Conservation (phyloP, 2,888 invertebrate genomes). For the Drosophila fulvimacula region DNA sequence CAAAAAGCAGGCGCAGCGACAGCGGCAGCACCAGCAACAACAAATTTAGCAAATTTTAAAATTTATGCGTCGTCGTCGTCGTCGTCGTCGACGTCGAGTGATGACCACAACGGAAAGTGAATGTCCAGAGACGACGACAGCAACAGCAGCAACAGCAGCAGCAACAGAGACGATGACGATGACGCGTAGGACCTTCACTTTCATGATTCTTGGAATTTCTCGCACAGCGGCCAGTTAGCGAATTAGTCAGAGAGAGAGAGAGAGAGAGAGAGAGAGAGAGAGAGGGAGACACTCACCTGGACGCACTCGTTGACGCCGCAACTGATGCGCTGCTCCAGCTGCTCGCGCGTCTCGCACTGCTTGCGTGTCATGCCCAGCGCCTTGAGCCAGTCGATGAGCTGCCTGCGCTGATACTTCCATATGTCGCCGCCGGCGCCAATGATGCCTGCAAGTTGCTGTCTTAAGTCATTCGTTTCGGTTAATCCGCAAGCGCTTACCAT, state of each 20-base stretch:
- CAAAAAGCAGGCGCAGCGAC: slow-evolving; percentile 15
- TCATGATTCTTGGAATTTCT: slow-evolving; percentile 65
- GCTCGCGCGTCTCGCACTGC: slow-evolving; percentile 87
- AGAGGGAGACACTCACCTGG: slow-evolving; percentile 74
- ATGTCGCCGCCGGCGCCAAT: slow-evolving; percentile 92
- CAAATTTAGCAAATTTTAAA: slow-evolving; percentile 60
- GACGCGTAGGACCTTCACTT: slow-evolving; percentile 68
- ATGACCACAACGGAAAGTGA: slow-evolving; percentile 70
- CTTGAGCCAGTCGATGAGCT: slow-evolving; percentile 90
- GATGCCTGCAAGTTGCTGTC: slow-evolving; percentile 87
- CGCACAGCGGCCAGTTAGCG: slow-evolving; percentile 18
- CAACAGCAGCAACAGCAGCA: neutral
- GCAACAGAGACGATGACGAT: slow-evolving; percentile 30
- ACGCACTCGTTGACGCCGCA: slow-evolving; percentile 88
- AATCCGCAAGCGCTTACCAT: too few species aligned
- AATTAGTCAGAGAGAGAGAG: slow-evolving; percentile 42
- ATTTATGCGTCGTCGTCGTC: slow-evolving; percentile 53
- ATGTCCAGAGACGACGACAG: slow-evolving; percentile 39
- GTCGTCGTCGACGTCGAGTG: slow-evolving; percentile 46
- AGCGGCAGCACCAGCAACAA: slow-evolving; percentile 9
- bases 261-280: slow-evolving; percentile 15
- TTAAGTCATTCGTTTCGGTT: slow-evolving; percentile 59
- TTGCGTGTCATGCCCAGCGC: slow-evolving; percentile 90
- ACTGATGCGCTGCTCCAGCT: slow-evolving; percentile 88
- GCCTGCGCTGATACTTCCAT: slow-evolving; percentile 93